These are phyloP conservation scores for Tretioscincus oriximinensis DNA, from an alignment of 2,113 vertebrate genomes.

Conservation along the genomic window DNA sequence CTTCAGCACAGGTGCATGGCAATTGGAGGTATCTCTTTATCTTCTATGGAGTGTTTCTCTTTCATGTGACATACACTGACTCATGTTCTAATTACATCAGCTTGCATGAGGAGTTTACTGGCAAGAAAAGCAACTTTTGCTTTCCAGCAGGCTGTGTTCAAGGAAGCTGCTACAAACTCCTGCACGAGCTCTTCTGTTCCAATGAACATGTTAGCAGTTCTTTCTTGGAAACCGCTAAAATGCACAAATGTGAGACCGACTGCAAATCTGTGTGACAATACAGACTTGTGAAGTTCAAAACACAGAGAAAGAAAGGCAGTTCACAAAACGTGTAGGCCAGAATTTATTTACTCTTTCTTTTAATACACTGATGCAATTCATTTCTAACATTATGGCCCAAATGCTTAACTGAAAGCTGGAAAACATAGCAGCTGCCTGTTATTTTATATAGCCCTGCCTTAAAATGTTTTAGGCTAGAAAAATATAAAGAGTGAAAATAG, in stretches of 20 bases:
- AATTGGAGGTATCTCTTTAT: conserved; percentile 36
- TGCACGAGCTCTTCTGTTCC: not conserved
- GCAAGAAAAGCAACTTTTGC: not conserved
- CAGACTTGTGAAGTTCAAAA: conserved; percentile 23
- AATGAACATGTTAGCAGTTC: not conserved
- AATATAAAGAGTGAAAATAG: not conserved
- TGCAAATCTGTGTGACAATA: conserved; percentile 18
- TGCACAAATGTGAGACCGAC: not conserved
- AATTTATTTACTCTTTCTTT: conserved; percentile 9
- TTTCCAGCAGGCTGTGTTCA: not conserved
- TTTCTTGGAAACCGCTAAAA: not conserved
- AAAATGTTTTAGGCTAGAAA: not conserved
- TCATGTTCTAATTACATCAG: not conserved
- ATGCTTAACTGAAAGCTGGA: not conserved
- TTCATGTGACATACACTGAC: not conserved
- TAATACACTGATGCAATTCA: not conserved
- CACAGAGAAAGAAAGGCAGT: conserved; percentile 34
- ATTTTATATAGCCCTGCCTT: not conserved
- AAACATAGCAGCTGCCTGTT: not conserved
- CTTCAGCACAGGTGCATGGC: not conserved
- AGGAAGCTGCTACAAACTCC: not conserved
- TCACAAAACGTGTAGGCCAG: not conserved
- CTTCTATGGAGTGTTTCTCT: not conserved
- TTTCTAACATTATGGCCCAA: not conserved
- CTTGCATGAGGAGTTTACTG: not conserved